A percentile compares a stretch with the other conserved stretches of the same genome.
These are phyloP conservation scores for Anguilla obscura DNA, from an alignment of 2,797 vertebrate species.

Conservation along the genomic window DNA sequence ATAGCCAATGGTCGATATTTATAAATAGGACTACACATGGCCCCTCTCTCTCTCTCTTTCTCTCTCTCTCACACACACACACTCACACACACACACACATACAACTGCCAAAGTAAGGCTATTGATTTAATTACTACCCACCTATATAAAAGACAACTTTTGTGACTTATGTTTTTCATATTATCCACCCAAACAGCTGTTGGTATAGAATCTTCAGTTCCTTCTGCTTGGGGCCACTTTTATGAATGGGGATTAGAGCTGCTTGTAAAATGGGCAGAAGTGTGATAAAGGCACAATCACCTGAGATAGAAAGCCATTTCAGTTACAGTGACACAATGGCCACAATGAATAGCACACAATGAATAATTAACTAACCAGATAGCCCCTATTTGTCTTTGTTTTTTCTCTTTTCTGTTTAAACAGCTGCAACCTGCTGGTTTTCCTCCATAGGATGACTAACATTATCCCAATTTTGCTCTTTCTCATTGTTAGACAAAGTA, in stretches of 20 bases:
- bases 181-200: not conserved
- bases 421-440: not conserved
- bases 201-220: not conserved
- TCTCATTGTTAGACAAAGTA: not conserved
- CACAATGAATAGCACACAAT: not conserved
- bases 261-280: not conserved
- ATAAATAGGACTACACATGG: not conserved
- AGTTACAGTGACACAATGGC: not conserved
- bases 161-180: not conserved
- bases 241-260: not conserved
- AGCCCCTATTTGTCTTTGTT: not conserved
- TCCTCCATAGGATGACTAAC: not conserved
- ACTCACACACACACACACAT: not conserved
- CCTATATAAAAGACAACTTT: not conserved
- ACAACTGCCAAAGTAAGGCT: not conserved
- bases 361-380: constrained; percentile 15
- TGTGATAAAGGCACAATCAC: constrained; percentile 1
- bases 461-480: not conserved
- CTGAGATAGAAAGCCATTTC: not conserved
- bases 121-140: not conserved
- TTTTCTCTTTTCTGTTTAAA: not conserved
- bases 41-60: not conserved
- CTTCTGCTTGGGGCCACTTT: not conserved
- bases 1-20: not conserved
- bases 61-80: not conserved